Evolutionary conservation across 2,888 invertebrate genomes (phyloP).

Genomic region (Ophion ventricosus): DNA sequence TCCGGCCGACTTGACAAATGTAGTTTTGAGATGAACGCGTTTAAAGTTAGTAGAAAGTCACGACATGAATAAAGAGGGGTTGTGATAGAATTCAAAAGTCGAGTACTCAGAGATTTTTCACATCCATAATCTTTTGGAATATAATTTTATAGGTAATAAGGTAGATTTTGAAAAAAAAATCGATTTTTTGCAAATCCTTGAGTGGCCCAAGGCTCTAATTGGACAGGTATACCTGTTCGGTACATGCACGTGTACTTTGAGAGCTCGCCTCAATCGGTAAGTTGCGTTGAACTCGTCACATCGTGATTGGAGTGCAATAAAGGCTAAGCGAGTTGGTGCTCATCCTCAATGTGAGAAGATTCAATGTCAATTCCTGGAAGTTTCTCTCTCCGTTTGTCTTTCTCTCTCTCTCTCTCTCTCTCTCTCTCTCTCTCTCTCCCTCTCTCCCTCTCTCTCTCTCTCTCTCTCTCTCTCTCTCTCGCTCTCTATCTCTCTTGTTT

Average conservation of each 20-base stretch:
- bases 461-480: not conserved
- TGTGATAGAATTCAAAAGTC: too few species aligned
- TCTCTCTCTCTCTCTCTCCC: not conserved
- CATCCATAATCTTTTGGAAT: too few species aligned
- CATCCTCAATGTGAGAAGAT: slow-evolving; percentile 25
- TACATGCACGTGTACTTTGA: not conserved
- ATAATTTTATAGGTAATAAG: too few species aligned
- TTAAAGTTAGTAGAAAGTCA: too few species aligned
- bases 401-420: too few species aligned
- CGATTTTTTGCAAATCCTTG: too few species aligned
- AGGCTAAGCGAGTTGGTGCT: slow-evolving; percentile 12
- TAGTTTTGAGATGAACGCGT: too few species aligned
- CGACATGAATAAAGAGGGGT: too few species aligned
- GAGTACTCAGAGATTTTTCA: too few species aligned
- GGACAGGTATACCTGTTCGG: slow-evolving; percentile 17
- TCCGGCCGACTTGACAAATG: too few species aligned
- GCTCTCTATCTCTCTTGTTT: too few species aligned
- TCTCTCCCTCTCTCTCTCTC: not conserved
- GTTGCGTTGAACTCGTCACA: slow-evolving; percentile 35
- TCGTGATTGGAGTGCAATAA: slow-evolving; percentile 7
- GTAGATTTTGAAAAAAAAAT: too few species aligned
- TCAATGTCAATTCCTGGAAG: slow-evolving; percentile 46
- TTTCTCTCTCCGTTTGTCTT: not conserved
- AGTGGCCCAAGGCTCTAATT: not conserved
- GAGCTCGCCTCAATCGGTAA: not conserved